These are phyloP conservation scores for Rhamnusium bicolor DNA, from an alignment of 2,888 invertebrate genomes.

Conservation along the genomic window DNA sequence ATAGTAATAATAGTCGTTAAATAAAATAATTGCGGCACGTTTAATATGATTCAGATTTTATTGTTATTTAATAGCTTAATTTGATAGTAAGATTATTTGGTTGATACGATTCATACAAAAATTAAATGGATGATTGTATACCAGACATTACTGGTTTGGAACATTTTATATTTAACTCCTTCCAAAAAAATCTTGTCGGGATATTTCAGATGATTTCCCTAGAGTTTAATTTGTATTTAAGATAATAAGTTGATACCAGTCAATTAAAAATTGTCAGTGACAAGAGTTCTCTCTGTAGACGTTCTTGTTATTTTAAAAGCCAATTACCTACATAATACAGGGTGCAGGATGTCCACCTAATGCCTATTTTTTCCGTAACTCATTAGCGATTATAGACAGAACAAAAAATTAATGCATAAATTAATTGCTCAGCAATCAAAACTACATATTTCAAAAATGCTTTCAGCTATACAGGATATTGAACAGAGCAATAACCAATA, in stretches of 20 bases:
- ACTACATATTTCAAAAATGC: no score
- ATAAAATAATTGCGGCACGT: constrained; percentile 28
- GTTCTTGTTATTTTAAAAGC: background rate
- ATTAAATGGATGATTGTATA: background rate
- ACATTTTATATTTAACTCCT: background rate
- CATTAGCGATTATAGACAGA: no score
- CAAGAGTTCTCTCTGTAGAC: background rate
- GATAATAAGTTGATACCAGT: background rate
- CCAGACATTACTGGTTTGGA: no score
- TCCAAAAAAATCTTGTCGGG: background rate
- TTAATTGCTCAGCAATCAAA: no score
- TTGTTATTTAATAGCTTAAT: constrained; percentile 28
- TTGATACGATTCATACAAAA: background rate
- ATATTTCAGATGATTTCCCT: constrained; percentile 21
- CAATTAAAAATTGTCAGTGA: background rate
- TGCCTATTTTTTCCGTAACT: no score
- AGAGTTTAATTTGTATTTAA: background rate
- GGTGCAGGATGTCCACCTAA: no score
- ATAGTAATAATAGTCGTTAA: constrained; percentile 5
- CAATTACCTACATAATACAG: background rate
- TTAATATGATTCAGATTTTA: constrained; percentile 12
- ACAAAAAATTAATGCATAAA: no score
- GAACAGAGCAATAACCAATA: no score
- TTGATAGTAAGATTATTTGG: constrained; percentile 15
- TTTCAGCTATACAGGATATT: no score